phyloP scores from a whole-genome alignment of 1,140 invertebrate genomes.

The Aphidius ervi region DNA sequence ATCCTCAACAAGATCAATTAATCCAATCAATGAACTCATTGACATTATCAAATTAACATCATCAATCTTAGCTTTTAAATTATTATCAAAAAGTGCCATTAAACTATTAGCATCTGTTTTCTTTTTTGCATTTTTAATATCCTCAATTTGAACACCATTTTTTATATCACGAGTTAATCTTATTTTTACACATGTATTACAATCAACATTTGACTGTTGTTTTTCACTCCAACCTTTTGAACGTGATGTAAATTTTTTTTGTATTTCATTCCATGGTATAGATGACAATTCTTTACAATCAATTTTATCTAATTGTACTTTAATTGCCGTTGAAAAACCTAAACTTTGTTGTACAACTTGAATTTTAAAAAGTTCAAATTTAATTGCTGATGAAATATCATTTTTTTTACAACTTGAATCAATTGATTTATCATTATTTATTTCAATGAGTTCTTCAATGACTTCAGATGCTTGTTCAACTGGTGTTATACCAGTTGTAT shows the following conservation, averaged over 20 bases:
- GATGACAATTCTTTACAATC: constrained; percentile 76
- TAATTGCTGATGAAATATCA: constrained; percentile 75
- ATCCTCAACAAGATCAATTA: constrained; percentile 81
- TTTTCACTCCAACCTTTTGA: constrained; percentile 65
- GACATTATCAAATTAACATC: constrained; percentile 68
- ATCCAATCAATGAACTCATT: constrained; percentile 74
- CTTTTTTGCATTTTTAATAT: constrained; percentile 34
- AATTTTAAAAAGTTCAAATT: constrained; percentile 76
- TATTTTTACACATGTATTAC: constrained; percentile 55
- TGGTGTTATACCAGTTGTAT: constrained; percentile 48
- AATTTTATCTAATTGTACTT: constrained; percentile 73
- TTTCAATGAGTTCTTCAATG: constrained; percentile 71
- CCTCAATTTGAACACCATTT: constrained; percentile 38
- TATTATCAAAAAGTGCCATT: constrained; percentile 43
- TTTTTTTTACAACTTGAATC: constrained; percentile 73
- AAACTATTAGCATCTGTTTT: constrained; percentile 36
- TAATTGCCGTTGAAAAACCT: constrained; percentile 76
- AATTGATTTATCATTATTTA: constrained; percentile 66
- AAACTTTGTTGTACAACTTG: constrained; percentile 74
- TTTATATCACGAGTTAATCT: constrained; percentile 61
- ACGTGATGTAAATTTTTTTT: constrained; percentile 70
- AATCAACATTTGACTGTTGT: constrained; percentile 50
- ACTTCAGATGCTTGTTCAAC: constrained; percentile 83
- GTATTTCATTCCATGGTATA: constrained; percentile 91
- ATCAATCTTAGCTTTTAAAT: constrained; percentile 61